Evolutionary conservation across 2,797 vertebrate genomes (phyloP), one percentile per base, ranked within the genome.

Genomic region (Acipenser ruthenus): DNA sequence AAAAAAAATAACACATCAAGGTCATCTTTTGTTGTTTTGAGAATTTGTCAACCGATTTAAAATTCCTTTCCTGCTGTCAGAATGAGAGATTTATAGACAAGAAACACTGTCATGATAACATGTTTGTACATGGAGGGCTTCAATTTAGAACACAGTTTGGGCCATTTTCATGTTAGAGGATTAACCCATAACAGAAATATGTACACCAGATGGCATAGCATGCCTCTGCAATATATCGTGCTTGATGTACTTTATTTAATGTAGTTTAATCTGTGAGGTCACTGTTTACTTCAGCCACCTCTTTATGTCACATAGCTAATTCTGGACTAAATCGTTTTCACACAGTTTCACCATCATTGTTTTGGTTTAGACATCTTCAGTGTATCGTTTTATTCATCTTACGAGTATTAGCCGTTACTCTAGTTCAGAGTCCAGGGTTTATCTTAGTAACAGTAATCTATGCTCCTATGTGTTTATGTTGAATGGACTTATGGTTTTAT

Each of bases 81-180:
- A 80, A 82, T 86, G 81, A 81, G 80, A 85, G 83, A 79, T 81
- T 84, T 75, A 84, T 83, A 80, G 79, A 77, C 74, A 68, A 75
- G 66, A 58, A 64, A 70, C 77, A 72, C 62, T 66, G 75, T 80
- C 70, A 37, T 0, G 37, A 37, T 37, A 37, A 37, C 37, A 37
- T 37, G 37, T 37, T 37, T 37, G 37, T 37, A 5, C 37, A 37
- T 37, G 37, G 37, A 37, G 37, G 5, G 52, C 23, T 64, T 67
- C 80, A 81, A 84, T 80, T 84, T 73, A 75, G 78, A 82, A 86
- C 79, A 75, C 76, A 75, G 86, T 78, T 82, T 78, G 75, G 62
- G 73, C 87, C 86, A 87, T 86, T 79, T 87, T 84, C 82, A 86
- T 83, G 82, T 84, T 72, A 73, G 80, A 78, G 82, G 78, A 80